Evolutionary conservation across 2,113 vertebrate genomes (phyloP).

Genomic region (Sinocyclocheilus maitianheensis): DNA sequence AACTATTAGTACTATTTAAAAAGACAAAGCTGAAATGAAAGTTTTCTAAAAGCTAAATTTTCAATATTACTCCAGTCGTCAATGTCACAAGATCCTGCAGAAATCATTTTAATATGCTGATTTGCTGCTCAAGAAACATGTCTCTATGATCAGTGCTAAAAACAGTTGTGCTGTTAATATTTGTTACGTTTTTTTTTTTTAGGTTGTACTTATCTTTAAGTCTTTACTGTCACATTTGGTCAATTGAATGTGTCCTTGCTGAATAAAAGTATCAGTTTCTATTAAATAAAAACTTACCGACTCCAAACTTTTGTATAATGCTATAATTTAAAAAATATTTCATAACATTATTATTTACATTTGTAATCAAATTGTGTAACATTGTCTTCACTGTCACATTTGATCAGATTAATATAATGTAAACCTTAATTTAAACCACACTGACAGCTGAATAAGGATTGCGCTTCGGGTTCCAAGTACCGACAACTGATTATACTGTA

Average conservation of each 20-base stretch:
- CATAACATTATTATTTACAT: neutral
- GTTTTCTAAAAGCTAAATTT: neutral
- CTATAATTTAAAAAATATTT: neutral
- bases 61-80: neutral
- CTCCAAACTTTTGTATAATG: no score
- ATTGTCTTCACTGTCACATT: no score
- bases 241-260: neutral
- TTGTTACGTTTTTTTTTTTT: no score
- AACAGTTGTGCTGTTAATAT: neutral
- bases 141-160: neutral
- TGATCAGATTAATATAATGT: no score
- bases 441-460: conserved; percentile 16
- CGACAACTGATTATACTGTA: neutral
- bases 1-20: neutral
- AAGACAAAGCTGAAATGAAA: neutral
- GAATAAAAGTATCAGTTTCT: neutral
- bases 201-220: neutral
- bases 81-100: neutral
- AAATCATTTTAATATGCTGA: conserved; percentile 20
- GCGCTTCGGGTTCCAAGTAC: conserved; percentile 19
- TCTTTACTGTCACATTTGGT: neutral
- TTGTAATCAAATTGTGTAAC: no score
- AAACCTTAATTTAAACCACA: conserved; percentile 3
- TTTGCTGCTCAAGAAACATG: neutral
- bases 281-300: neutral